Conservation (phyloP, 2,113 vertebrate species). For the Pampusana beccarii region DNA sequence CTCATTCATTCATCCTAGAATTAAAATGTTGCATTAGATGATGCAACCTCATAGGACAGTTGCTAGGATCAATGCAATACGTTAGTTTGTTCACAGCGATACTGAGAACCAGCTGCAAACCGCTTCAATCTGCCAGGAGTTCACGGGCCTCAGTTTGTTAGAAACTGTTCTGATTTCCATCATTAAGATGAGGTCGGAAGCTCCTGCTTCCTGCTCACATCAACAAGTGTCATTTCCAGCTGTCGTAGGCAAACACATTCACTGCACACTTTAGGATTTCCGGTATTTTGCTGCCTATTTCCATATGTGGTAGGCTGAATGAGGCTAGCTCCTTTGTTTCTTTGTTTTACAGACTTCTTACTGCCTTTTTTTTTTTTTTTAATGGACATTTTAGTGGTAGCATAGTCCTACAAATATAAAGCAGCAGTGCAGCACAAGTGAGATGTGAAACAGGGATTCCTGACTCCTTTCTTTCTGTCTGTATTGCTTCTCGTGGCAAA, state of each 20-base stretch:
- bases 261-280: background rate
- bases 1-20: background rate
- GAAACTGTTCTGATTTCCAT: background rate
- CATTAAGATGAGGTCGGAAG: background rate
- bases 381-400: too few relatives aligned
- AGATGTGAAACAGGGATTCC: background rate
- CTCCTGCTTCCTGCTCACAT: background rate
- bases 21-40: background rate
- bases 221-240: background rate
- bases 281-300: background rate
- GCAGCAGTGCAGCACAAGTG: background rate
- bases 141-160: background rate
- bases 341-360: background rate
- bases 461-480: background rate
- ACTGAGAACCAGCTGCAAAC: background rate
- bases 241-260: background rate
- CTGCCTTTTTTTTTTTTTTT: background rate
- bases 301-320: background rate
- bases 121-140: background rate
- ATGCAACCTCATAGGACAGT: background rate
- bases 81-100: background rate
- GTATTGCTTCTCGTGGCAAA: background rate
- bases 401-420: background rate
- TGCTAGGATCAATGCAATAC: background rate
- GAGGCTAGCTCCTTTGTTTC: background rate